Percentiles rank a stretch among this genome's conserved stretches.
phyloP scores from a whole-genome alignment of 2,797 vertebrate species.

The Myripristis jacobus region DNA sequence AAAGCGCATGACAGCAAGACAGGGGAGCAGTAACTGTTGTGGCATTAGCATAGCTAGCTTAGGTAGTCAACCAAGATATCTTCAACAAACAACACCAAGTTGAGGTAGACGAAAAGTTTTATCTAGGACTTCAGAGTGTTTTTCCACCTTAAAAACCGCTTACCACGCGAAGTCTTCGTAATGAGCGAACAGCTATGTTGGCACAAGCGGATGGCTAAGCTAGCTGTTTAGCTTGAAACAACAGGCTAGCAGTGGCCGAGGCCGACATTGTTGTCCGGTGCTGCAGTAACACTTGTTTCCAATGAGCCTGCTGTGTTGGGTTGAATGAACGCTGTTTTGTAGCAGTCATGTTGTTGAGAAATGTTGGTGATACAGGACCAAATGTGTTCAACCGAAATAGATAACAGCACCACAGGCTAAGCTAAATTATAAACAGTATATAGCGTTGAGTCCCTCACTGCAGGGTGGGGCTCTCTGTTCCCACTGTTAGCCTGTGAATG shows the following conservation, averaged over 20 bases:
- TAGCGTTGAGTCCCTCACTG: not conserved
- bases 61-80: conserved; percentile 19
- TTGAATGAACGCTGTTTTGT: not conserved
- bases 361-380: rapidly evolving
- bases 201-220: not conserved
- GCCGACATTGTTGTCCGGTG: conserved; percentile 17
- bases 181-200: not conserved
- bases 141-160: rapidly evolving
- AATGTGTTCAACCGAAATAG: rapidly evolving
- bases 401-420: not conserved
- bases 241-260: conserved; percentile 44
- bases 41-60: conserved; percentile 40
- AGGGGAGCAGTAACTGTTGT: not conserved
- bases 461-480: conserved; percentile 69
- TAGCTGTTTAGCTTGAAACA: not conserved
- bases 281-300: not conserved
- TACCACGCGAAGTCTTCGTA: rapidly evolving
- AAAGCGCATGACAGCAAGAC: conserved; percentile 20
- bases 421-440: conserved; percentile 7
- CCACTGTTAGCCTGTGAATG: conserved; percentile 35
- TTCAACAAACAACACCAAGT: not conserved
- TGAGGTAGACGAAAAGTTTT: not conserved
- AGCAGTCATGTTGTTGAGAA: rapidly evolving
- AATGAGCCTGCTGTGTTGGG: not conserved
- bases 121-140: rapidly evolving